Percentiles rank a stretch among this genome's conserved stretches.
Evolutionary conservation across 2,888 invertebrate genomes (phyloP).

Genomic region (Rhagium mordax): DNA sequence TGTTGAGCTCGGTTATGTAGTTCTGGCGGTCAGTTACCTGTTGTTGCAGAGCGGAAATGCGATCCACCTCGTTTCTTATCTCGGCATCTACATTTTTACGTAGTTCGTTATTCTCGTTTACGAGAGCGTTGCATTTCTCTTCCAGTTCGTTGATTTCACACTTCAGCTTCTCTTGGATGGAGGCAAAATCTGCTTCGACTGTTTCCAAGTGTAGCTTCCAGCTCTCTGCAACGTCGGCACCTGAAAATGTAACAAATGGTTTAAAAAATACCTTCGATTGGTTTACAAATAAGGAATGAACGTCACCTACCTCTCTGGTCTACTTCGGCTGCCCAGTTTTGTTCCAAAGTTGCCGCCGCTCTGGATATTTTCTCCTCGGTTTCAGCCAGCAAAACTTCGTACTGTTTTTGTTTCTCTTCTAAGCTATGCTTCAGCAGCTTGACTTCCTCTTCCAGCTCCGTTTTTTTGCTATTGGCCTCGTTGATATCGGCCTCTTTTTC

Average conservation of each 20-base stretch:
- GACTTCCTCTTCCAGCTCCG: conserved; percentile 44
- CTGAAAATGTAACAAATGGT: conserved; percentile 64
- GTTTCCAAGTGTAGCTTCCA: conserved; percentile 81
- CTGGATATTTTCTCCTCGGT: conserved; percentile 59
- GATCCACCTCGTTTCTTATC: conserved; percentile 66
- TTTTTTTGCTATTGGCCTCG: conserved; percentile 42
- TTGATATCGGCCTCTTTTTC: conserved; percentile 43
- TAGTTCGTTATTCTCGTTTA: conserved; percentile 68
- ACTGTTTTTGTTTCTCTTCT: conserved; percentile 40
- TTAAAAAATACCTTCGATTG: background rate
- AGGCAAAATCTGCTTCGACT: conserved; percentile 76
- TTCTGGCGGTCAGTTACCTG: conserved; percentile 63
- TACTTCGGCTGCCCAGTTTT: conserved; percentile 71
- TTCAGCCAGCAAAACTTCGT: conserved; percentile 56
- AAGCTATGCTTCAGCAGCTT: conserved; percentile 40
- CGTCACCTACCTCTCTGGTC: conserved; percentile 70
- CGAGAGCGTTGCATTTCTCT: conserved; percentile 65
- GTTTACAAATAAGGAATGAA: background rate
- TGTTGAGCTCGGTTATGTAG: conserved; percentile 61
- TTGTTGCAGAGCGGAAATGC: conserved; percentile 64
- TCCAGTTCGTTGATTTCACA: conserved; percentile 72
- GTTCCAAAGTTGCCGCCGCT: conserved; percentile 47
- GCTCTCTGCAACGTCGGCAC: conserved; percentile 79
- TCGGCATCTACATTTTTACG: conserved; percentile 67
- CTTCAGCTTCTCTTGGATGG: conserved; percentile 50